phyloP scores from a whole-genome alignment of 2,797 vertebrate species.

The Pseudochirops cupreus region DNA sequence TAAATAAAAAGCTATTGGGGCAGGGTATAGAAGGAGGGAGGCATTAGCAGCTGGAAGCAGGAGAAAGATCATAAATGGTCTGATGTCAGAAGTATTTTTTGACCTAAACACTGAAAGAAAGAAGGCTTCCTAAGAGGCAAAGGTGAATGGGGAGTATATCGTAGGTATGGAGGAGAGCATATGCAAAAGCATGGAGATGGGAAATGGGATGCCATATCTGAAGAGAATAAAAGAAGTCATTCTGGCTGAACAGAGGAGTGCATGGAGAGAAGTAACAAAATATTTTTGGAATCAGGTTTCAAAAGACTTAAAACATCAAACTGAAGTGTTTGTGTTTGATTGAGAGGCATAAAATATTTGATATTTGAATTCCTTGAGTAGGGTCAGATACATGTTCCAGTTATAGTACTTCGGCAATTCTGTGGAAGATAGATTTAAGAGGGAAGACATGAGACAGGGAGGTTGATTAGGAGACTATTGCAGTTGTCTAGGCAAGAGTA shows the following conservation, averaged over 20 bases:
- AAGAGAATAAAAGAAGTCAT: not conserved
- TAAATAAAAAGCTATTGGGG: not conserved
- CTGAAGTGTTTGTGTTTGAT: not conserved
- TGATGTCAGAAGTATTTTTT: not conserved
- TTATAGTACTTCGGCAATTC: slow-evolving; percentile 6
- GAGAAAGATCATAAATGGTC: not conserved
- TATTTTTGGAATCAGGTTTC: not conserved
- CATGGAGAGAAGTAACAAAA: not conserved
- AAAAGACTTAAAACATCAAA: not conserved
- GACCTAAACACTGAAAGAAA: not conserved
- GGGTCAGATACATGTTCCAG: slow-evolving; percentile 21
- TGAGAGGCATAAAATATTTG: not conserved
- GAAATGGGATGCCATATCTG: not conserved
- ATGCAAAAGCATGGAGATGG: not conserved
- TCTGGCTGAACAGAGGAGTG: not conserved
- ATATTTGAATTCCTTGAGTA: not conserved
- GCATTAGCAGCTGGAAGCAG: not conserved
- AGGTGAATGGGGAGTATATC: not conserved
- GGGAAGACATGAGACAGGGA: slow-evolving; percentile 7
- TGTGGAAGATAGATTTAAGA: slow-evolving; percentile 27
- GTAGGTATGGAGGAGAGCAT: not conserved
- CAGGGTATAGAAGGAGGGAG: not conserved
- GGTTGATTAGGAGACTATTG: not conserved
- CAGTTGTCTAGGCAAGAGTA: not conserved
- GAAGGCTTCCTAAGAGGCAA: not conserved